phyloP scores from a whole-genome alignment of 1,140 invertebrate genomes.

The Rhopalosiphum padi region DNA sequence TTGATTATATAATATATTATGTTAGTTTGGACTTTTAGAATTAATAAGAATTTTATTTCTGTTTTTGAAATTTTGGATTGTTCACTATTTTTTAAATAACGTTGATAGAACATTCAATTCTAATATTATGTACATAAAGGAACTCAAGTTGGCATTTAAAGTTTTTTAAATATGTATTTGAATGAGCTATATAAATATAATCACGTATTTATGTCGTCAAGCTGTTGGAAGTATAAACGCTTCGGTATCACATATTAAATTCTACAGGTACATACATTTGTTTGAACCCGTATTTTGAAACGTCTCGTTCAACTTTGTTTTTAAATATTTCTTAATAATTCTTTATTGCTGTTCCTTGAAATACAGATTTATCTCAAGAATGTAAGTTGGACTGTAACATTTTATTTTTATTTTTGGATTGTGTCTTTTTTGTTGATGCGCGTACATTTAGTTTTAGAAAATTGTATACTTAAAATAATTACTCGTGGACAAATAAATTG shows the following conservation, averaged over 20 bases:
- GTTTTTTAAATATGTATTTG: not conserved
- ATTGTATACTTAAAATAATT: not conserved
- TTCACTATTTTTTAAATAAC: not conserved
- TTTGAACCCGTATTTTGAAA: not conserved
- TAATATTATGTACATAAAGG: not conserved
- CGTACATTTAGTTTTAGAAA: not conserved
- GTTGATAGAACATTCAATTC: not conserved
- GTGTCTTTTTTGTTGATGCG: not conserved
- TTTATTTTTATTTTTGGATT: not conserved
- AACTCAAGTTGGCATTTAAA: not conserved
- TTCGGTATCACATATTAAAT: conserved; percentile 16
- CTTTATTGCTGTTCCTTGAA: not conserved
- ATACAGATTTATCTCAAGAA: too few relatives aligned
- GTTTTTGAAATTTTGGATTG: not conserved
- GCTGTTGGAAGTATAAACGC: not conserved
- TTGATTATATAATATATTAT: not conserved
- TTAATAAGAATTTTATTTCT: not conserved
- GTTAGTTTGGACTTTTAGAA: not conserved
- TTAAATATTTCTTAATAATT: not conserved
- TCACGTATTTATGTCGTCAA: not conserved
- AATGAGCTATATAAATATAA: not conserved
- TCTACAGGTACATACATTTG: not conserved
- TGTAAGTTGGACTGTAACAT: too few relatives aligned
- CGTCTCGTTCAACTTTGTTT: not conserved
- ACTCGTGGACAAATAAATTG: not conserved